Percentiles rank a stretch among this genome's conserved stretches.
These are phyloP conservation scores for Peromyscus maniculatus DNA, from an alignment of 2,113 vertebrate genomes.

Conservation along the genomic window DNA sequence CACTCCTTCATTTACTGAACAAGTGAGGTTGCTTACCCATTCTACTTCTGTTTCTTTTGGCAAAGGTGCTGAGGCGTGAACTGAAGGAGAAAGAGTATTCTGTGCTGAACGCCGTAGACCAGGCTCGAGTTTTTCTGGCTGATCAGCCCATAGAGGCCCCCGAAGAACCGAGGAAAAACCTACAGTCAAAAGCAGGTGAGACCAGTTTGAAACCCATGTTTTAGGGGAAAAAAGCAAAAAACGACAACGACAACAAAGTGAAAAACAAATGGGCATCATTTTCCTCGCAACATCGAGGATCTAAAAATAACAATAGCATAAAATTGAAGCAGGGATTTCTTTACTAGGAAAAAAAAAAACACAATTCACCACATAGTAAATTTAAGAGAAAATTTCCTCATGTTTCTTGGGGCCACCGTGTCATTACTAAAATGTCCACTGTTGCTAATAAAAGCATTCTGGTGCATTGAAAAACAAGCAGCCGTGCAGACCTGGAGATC, in stretches of 20 bases:
- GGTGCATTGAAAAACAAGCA: constrained; percentile 6
- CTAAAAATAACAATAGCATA: constrained; percentile 20
- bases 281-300: neutral
- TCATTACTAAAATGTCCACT: constrained; percentile 3
- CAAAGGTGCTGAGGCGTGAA: constrained; percentile 92
- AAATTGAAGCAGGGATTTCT: neutral
- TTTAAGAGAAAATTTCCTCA: neutral
- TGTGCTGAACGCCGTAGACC: constrained; percentile 93
- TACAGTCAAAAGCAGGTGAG: constrained; percentile 94
- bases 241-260: neutral
- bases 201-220: neutral
- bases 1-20: neutral
- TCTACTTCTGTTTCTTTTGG: constrained; percentile 73
- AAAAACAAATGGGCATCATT: neutral
- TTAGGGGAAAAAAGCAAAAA: neutral
- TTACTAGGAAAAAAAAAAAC: constrained; percentile 6
- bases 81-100: constrained; percentile 95
- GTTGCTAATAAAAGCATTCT: constrained; percentile 11
- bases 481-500: no score
- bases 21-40: constrained; percentile 62
- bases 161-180: constrained; percentile 94
- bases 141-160: constrained; percentile 98
- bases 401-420: neutral
- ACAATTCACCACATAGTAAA: neutral
- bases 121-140: constrained; percentile 96